phyloP scores from a whole-genome alignment of 1,140 invertebrate genomes.

The Drosophila navojoa region DNA sequence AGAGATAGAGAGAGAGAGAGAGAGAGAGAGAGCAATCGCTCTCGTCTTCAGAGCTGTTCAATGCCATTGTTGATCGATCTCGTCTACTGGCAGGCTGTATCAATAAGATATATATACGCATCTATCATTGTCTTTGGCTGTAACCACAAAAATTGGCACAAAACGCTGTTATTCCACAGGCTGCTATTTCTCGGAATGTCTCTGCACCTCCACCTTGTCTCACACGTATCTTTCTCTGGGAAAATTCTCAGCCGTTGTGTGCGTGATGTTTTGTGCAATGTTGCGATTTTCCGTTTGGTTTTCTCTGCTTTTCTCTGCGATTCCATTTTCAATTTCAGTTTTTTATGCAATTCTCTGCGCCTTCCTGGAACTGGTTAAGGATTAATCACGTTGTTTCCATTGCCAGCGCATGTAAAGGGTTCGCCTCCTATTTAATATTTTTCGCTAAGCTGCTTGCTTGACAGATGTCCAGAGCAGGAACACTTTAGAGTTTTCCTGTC shows the following conservation, averaged over 20 bases:
- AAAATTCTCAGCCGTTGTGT: conserved; percentile 40
- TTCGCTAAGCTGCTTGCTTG: conserved; percentile 14
- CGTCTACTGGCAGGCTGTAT: conserved; percentile 34
- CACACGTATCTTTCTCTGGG: conserved; percentile 64
- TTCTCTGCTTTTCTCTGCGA: conserved; percentile 2
- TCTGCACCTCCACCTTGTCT: conserved; percentile 33
- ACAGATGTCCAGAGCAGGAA: conserved; percentile 20
- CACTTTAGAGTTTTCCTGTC: conserved; percentile 1
- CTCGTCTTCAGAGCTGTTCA: not conserved
- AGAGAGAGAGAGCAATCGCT: too few species aligned
- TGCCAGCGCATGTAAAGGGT: conserved; percentile 33
- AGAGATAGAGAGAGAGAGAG: too few species aligned
- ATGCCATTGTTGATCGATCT: conserved; percentile 3
- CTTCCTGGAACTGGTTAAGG: conserved; percentile 58
- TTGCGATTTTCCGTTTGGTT: conserved; percentile 62
- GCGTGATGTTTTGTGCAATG: conserved; percentile 69
- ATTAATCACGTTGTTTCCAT: conserved; percentile 43
- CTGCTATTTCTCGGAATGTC: conserved; percentile 60
- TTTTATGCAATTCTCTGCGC: conserved; percentile 58
- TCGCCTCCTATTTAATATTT: not conserved
- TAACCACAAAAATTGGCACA: conserved; percentile 77
- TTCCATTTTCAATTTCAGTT: conserved; percentile 18
- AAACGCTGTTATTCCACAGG: conserved; percentile 38
- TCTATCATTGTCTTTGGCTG: conserved; percentile 17
- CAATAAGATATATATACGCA: conserved; percentile 37